A percentile compares a stretch with the other conserved stretches of the same genome.
Evolutionary conservation across 2,888 invertebrate genomes (phyloP).

Genomic region (Nematopogon swammerdamellus): DNA sequence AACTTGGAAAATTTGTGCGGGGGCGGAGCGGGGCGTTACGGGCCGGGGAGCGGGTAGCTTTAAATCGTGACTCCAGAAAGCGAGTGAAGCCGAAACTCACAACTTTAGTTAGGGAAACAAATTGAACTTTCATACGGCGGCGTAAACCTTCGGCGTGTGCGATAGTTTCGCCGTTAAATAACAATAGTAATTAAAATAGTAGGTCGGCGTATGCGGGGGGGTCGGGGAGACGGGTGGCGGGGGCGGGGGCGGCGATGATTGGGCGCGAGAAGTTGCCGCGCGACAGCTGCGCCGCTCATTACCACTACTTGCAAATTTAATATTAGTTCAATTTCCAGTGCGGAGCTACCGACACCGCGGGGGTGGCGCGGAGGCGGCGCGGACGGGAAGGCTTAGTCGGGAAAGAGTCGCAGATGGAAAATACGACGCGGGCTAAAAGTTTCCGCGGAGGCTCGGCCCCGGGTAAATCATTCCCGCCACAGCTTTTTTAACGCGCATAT

Average conservation of each 20-base stretch:
- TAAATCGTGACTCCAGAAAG: neutral
- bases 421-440: conserved; percentile 6
- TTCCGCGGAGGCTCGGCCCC: conserved; percentile 2
- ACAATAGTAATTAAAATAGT: conserved; percentile 23
- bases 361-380: neutral
- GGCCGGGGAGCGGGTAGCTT: too few species aligned
- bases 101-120: neutral
- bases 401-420: conserved; percentile 4
- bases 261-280: conserved; percentile 14
- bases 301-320: conserved; percentile 15
- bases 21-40: too few species aligned
- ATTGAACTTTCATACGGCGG: neutral
- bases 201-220: neutral
- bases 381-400: neutral
- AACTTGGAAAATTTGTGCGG: too few species aligned
- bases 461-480: neutral
- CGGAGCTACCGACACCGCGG: neutral
- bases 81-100: too few species aligned
- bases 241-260: conserved; percentile 3
- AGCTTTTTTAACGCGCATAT: neutral
- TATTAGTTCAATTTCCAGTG: conserved; percentile 6
- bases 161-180: conserved; percentile 17
- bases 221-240: neutral
- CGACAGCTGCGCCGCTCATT: conserved; percentile 17
- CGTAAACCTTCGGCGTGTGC: neutral